These are phyloP conservation scores for Pachypanchax playfairii DNA, from an alignment of 2,113 vertebrate species.

Conservation along the genomic window DNA sequence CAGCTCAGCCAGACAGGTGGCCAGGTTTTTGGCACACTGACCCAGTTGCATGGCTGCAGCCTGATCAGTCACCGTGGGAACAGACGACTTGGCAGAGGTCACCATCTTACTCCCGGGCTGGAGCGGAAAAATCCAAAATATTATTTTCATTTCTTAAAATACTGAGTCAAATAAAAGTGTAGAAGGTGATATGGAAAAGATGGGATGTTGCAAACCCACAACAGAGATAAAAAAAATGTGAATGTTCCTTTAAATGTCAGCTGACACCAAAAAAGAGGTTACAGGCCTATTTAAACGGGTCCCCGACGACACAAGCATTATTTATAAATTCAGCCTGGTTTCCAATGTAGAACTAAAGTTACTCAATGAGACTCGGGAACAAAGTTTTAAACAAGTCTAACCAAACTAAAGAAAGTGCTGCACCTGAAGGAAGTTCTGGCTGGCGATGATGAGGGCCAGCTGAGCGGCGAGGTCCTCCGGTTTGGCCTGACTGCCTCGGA, in stretches of 20 bases:
- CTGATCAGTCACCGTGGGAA: conserved; percentile 95
- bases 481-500: conserved; percentile 94
- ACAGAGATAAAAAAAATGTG: conserved; percentile 6
- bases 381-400: conserved; percentile 29
- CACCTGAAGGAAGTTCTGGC: conserved; percentile 98
- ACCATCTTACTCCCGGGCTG: conserved; percentile 99
- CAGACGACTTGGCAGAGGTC: conserved; percentile 92
- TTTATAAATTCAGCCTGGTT: conserved; percentile 64
- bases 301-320: conserved; percentile 43
- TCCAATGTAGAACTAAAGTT: conserved; percentile 26
- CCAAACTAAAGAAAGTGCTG: conserved; percentile 2
- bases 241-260: conserved; percentile 12
- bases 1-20: conserved; percentile 94
- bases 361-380: conserved; percentile 2
- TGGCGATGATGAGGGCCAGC: conserved; percentile 93
- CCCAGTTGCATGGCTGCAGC: conserved; percentile 97
- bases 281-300: conserved; percentile 47
- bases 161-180: no score
- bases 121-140: neutral
- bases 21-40: conserved; percentile 97
- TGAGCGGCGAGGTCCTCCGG: conserved; percentile 94
- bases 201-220: conserved; percentile 3
- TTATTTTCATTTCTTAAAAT: neutral
- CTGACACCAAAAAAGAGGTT: conserved; percentile 51
- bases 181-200: no score